These are phyloP conservation scores for Koerneria pararmatus DNA, from an alignment of 2,888 invertebrate genomes.

Conservation along the genomic window DNA sequence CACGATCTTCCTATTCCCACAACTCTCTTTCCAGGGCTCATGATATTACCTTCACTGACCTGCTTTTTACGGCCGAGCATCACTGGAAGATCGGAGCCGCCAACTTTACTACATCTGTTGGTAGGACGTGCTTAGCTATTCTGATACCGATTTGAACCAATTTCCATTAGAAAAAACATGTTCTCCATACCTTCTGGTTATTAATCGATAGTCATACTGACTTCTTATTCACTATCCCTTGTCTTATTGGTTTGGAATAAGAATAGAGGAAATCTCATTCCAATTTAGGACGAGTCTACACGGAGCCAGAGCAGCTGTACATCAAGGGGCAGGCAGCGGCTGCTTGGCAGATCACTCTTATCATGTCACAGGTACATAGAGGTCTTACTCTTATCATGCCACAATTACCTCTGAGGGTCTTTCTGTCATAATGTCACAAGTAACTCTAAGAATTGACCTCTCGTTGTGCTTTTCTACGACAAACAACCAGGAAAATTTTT, in stretches of 20 bases:
- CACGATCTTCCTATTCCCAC: not conserved
- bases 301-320: constrained; percentile 44
- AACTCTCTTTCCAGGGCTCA: constrained; percentile 37
- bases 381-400: not conserved
- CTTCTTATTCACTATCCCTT: too few relatives aligned
- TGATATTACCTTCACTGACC: constrained; percentile 44
- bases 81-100: constrained; percentile 48
- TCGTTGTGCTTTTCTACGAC: not conserved
- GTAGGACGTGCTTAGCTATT: not conserved
- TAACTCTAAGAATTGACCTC: not conserved
- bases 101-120: constrained; percentile 37
- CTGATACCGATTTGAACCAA: too few relatives aligned
- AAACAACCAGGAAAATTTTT: not conserved
- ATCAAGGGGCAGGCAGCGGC: constrained; percentile 58
- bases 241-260: too few relatives aligned
- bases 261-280: too few relatives aligned
- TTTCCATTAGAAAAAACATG: too few relatives aligned
- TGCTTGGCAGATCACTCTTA: constrained; percentile 57
- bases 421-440: too few relatives aligned
- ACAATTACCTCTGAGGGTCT: not conserved
- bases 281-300: constrained; percentile 31
- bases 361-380: constrained; percentile 47
- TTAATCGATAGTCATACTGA: too few relatives aligned
- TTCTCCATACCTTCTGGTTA: too few relatives aligned
- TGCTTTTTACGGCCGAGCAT: constrained; percentile 56